Evolutionary conservation across 2,113 vertebrate genomes (phyloP).

Genomic region (Rhinopomastus cyanomelas): DNA sequence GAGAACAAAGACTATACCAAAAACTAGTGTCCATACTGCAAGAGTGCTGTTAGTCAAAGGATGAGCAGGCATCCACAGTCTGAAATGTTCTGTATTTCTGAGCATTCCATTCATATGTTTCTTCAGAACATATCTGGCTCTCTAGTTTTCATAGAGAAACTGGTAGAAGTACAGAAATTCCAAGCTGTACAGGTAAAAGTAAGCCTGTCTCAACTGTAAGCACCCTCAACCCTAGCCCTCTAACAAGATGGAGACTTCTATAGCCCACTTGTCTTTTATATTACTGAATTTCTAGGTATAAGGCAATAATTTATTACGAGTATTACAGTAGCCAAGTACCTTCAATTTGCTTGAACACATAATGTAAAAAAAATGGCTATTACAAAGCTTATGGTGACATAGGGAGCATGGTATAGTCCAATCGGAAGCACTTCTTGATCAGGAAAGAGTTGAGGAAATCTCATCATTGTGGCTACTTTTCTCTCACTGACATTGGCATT

Average conservation of each 20-base stretch:
- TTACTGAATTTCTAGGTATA: not conserved
- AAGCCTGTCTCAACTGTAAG: not conserved
- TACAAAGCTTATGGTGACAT: not conserved
- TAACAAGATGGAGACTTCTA: not conserved
- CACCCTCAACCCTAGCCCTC: not conserved
- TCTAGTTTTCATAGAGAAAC: not conserved
- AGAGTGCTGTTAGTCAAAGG: not conserved
- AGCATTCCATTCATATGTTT: not conserved
- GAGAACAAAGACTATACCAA: not conserved
- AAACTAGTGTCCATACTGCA: not conserved
- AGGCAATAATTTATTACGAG: not conserved
- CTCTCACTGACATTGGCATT: not conserved
- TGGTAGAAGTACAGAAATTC: not conserved
- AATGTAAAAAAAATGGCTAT: not conserved
- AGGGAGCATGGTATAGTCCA: not conserved
- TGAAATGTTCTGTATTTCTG: not conserved
- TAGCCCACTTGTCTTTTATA: not conserved
- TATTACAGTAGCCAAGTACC: not conserved
- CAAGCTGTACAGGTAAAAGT: not conserved
- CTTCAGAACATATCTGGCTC: not conserved
- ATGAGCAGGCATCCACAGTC: conserved; percentile 1
- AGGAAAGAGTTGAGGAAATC: not conserved
- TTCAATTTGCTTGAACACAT: not conserved
- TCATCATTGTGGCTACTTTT: not conserved
- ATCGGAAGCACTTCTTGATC: not conserved